A percentile compares a stretch with the other conserved stretches of the same genome.
Conservation (phyloP, 2,797 vertebrate species). For the Phylloscopus collybita region DNA sequence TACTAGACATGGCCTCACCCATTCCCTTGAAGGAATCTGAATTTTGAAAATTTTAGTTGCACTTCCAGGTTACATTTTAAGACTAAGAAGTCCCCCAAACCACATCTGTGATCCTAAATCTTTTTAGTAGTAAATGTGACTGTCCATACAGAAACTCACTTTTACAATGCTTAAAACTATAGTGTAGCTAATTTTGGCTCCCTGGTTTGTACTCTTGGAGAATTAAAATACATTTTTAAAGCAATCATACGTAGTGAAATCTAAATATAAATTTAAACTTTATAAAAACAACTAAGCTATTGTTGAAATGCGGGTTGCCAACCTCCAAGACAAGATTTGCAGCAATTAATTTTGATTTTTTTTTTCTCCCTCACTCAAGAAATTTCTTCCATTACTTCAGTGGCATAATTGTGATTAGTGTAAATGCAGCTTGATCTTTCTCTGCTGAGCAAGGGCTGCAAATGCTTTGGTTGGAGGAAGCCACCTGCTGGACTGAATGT, state of each 20-base stretch:
- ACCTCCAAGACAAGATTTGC: not conserved
- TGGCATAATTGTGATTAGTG: not conserved
- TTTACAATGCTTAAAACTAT: not conserved
- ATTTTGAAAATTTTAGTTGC: not conserved
- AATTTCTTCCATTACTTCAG: not conserved
- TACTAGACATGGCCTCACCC: not conserved
- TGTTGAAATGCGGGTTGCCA: not conserved
- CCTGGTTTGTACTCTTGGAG: not conserved
- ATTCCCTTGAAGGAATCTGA: not conserved
- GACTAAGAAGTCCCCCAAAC: not conserved
- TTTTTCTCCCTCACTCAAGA: fast-evolving
- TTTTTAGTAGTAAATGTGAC: not conserved
- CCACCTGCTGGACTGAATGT: slow-evolving; percentile 43
- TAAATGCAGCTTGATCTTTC: not conserved
- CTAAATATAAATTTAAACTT: not conserved
- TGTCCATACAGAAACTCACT: not conserved
- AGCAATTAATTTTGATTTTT: not conserved
- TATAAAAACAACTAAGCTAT: not conserved
- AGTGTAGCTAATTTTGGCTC: not conserved
- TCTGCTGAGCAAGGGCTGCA: not conserved
- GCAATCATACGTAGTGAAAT: not conserved
- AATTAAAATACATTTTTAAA: not conserved
- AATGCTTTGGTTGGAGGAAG: not conserved
- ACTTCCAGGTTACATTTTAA: not conserved
- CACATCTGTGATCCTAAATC: not conserved